phyloP scores from a whole-genome alignment of 1,140 invertebrate genomes.

The Paraescarpia echinospica region DNA sequence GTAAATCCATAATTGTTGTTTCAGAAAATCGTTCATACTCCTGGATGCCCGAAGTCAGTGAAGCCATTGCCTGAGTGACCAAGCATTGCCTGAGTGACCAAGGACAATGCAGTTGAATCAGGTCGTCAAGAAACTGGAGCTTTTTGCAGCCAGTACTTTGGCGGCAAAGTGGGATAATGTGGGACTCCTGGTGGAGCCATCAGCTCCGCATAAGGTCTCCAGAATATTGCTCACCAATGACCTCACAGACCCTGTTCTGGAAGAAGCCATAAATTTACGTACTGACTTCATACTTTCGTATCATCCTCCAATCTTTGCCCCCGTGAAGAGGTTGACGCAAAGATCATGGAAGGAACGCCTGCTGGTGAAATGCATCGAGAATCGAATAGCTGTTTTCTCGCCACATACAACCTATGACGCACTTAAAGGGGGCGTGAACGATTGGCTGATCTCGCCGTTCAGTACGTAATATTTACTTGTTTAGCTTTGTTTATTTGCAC shows the following conservation, averaged over 20 bases:
- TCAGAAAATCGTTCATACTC: background rate
- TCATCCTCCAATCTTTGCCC: slow-evolving; percentile 90
- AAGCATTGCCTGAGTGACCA: background rate
- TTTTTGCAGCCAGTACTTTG: slow-evolving; percentile 71
- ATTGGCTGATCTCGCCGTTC: slow-evolving; percentile 84
- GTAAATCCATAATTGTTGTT: background rate
- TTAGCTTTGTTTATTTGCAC: background rate
- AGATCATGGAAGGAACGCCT: slow-evolving; percentile 78
- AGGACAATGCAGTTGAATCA: slow-evolving; percentile 58
- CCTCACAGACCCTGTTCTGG: slow-evolving; percentile 82
- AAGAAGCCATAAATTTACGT: slow-evolving; percentile 73
- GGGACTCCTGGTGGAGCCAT: slow-evolving; percentile 84
- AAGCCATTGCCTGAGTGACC: background rate
- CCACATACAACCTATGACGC: slow-evolving; percentile 91
- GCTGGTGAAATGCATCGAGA: slow-evolving; percentile 78
- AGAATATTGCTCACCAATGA: slow-evolving; percentile 91
- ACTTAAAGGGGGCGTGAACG: slow-evolving; percentile 81
- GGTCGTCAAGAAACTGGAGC: slow-evolving; percentile 68
- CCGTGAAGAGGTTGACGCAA: slow-evolving; percentile 76
- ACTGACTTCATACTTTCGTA: slow-evolving; percentile 87
- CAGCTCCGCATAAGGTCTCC: slow-evolving; percentile 52
- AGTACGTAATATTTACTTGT: slow-evolving; percentile 54
- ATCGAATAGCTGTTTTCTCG: slow-evolving; percentile 87
- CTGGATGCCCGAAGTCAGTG: background rate
- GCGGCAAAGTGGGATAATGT: slow-evolving; percentile 95